These are phyloP conservation scores for Vespertilio murinus DNA, from an alignment of 2,797 vertebrate genomes.

Conservation along the genomic window DNA sequence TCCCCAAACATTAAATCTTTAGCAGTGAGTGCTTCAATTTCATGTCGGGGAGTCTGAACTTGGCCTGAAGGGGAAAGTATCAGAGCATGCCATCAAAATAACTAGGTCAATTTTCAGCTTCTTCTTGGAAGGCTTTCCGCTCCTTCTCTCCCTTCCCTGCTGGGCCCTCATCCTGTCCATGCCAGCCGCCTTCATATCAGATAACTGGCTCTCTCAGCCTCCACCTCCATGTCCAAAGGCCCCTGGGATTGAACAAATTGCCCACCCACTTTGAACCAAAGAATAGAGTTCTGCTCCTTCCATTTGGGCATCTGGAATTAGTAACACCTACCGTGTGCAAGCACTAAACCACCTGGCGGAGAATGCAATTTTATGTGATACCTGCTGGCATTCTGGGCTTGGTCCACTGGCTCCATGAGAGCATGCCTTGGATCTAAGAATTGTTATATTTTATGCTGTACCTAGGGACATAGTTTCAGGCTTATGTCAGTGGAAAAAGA, in stretches of 20 bases:
- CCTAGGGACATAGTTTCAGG: background rate
- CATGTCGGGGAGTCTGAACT: conserved; percentile 4
- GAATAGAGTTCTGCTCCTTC: background rate
- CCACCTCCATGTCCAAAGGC: conserved; percentile 70
- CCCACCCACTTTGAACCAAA: conserved; percentile 42
- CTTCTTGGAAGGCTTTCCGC: conserved; percentile 77
- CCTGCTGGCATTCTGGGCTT: conserved; percentile 39
- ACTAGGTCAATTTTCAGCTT: conserved; percentile 75
- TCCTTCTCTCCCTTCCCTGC: conserved; percentile 53
- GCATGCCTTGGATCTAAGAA: background rate
- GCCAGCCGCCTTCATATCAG: conserved; percentile 60
- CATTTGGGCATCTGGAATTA: background rate
- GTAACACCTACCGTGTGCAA: background rate
- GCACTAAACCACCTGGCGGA: conserved; percentile 19
- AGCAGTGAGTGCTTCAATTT: conserved; percentile 35
- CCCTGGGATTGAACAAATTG: conserved; percentile 66
- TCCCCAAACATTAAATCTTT: conserved; percentile 19
- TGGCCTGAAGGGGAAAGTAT: conserved; percentile 49
- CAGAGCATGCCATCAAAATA: conserved; percentile 64
- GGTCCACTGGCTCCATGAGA: background rate
- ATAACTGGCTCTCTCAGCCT: conserved; percentile 66
- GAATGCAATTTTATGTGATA: background rate
- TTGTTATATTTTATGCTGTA: background rate
- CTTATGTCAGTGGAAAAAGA: background rate
- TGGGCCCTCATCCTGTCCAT: conserved; percentile 16